Evolutionary conservation across 1,140 invertebrate species (phyloP), one percentile per base, ranked within the genome.

Genomic region (Lineus longissimus): DNA sequence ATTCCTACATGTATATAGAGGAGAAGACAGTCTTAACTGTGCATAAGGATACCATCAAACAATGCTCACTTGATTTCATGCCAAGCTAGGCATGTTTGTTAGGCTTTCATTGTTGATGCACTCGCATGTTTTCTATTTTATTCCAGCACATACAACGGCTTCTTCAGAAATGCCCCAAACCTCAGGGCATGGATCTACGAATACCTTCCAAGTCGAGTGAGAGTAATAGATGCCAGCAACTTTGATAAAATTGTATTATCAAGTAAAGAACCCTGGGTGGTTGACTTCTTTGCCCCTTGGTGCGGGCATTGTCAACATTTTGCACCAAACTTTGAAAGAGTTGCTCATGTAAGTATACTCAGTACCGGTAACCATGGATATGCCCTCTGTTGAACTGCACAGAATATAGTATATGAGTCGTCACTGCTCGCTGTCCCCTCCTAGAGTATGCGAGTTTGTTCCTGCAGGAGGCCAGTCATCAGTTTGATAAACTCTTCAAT

Each of bases 221-320:
- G 69, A n/a, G 65, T 64, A 1, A 41, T 81, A 6, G 65, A 58
- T 6, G 64, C 59, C 15, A 60, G 70, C 2, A 70, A 61, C 36
- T 77, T 79, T 73, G 65, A 71, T 72, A 65, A 68, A 1, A 71
- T 81, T 19, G 77, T 87, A 22, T 66, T 86, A 25, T 71, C 73
- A 0, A 82, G 78, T 66, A 73, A 41, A 17, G 75, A 79, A 40
- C 86, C 70, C 0, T 90, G 88, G 87, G 65, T 91, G 15, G 80
- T 91, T 15, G 88, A 91, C 76, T 91, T 88, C 76, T 91, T 86
- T 78, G 88, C 88, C 4, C 88, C 89, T 0, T 91, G 89, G 88
- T 91, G 89, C 80, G 86, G 86, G 6, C 88, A 87, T 73, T 91
- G 89, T 73, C 86, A 87, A 69, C 78, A 84, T 45, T 87, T 91